These are phyloP conservation scores for Cerceris ruficornis DNA, from an alignment of 2,888 invertebrate species.

Conservation along the genomic window DNA sequence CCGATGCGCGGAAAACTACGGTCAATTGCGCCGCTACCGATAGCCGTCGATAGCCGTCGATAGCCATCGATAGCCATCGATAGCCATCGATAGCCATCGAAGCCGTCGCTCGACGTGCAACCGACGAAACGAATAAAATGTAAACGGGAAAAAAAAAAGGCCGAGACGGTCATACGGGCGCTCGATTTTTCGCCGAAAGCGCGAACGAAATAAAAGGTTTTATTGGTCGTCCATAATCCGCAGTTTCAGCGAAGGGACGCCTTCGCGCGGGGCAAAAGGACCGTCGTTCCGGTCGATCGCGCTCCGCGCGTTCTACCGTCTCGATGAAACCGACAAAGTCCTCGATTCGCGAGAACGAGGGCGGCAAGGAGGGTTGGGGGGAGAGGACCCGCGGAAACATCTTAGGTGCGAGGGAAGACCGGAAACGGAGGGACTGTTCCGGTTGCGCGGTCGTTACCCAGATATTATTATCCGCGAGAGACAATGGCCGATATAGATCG, in stretches of 20 bases:
- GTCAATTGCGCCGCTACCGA: conserved; percentile 41
- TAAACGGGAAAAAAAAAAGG: conserved; percentile 35
- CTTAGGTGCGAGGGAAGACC: neutral
- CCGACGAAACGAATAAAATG: conserved; percentile 61
- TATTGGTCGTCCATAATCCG: conserved; percentile 76
- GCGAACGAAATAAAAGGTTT: conserved; percentile 76
- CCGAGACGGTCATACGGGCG: conserved; percentile 32
- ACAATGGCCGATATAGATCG: conserved; percentile 72
- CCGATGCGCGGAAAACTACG: conserved; percentile 49
- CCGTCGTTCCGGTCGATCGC: no score
- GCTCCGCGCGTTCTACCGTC: no score
- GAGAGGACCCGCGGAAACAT: neutral
- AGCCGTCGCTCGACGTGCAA: conserved; percentile 16
- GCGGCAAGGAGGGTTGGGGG: no score
- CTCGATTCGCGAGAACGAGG: no score
- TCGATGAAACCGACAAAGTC: no score
- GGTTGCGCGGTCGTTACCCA: conserved; percentile 65
- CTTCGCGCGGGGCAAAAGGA: no score
- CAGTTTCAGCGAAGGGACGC: conserved; percentile 70
- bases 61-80: conserved; percentile 41
- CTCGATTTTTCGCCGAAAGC: conserved; percentile 49
- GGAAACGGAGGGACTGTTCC: conserved; percentile 28
- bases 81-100: conserved; percentile 19
- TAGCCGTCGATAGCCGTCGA: conserved; percentile 32
- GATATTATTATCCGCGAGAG: conserved; percentile 75